Base-by-base conservation (phyloP, 2,888 invertebrate species). In the Tolmerus cingulatus region DNA sequence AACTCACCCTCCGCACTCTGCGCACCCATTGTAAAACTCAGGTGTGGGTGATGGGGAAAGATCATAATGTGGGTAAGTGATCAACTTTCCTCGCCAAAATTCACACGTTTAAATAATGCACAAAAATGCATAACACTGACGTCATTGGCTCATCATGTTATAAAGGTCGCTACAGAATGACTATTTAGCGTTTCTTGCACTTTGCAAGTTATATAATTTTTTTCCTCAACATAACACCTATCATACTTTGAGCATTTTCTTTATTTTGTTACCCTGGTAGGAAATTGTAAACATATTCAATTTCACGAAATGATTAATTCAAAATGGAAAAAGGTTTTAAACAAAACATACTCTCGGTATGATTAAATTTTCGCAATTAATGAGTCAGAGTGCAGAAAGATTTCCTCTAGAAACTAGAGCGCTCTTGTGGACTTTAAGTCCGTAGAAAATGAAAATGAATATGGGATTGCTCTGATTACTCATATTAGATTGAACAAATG, bases 261-360 rank as follows among this genome's bases (percentile, higher is more conserved):
- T 34, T 34, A 5, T 57, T 19, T 23, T 57, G 66, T 12, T 8
- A 12, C 1, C 19, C 19, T 3, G 27, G 3, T n/a, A 1, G 8
- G 27, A 66, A 66, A 66, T 23, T 66, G 27, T 66, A 66, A 66
- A 66, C 66, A 66, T 19, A 66, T 79, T 51, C 79, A 27, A 5
- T 79, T 79, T 51, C 66, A 27, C 3, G 12, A 46, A 76, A 51
- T 79, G 79, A 79, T 79, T 79, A 79, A 79, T 12, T 79, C 27
- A 51, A 30, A 55, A 30, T 79, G 79, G 8, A 14, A 12, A 23
- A 27, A 79, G 1, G 9, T 51, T 27, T 27, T 0, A 9, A 78
- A 43, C 23, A 78, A 19, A 23, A 43, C 46, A 43, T 23, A 4
- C 14, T 51, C 51, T 51, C 30, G 46, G 46, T 14, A 66, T 66